Conservation (phyloP, 2,797 vertebrate genomes). For the Parauchenoglanis ngamensis region DNA sequence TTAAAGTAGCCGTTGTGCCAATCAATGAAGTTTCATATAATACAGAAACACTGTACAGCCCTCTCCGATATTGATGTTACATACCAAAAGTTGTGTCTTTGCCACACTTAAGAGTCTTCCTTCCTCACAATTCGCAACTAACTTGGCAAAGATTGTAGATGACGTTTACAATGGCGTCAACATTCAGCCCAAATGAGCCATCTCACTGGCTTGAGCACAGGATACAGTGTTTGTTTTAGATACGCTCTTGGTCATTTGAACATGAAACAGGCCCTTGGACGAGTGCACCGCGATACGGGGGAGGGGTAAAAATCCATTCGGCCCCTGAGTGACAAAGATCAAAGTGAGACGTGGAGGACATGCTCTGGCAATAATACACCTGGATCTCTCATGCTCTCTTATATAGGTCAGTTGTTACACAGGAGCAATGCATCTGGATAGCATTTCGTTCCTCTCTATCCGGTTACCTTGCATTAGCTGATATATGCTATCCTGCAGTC, state of each 20-base stretch:
- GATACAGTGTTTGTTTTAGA: constrained; percentile 72
- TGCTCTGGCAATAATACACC: constrained; percentile 63
- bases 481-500: constrained; percentile 25
- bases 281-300: constrained; percentile 56
- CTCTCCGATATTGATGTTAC: neutral
- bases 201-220: constrained; percentile 18
- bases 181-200: constrained; percentile 33
- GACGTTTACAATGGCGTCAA: constrained; percentile 57
- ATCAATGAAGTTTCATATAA: neutral
- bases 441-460: constrained; percentile 50
- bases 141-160: neutral
- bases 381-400: constrained; percentile 57
- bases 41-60: neutral
- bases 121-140: too few relatives aligned
- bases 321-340: constrained; percentile 57
- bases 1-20: constrained; percentile 25
- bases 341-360: constrained; percentile 62
- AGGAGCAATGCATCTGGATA: constrained; percentile 45
- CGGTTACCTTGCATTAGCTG: constrained; percentile 52
- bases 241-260: constrained; percentile 59
- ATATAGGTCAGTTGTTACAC: constrained; percentile 71
- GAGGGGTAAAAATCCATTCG: constrained; percentile 55
- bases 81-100: neutral
- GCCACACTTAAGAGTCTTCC: neutral
- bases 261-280: constrained; percentile 54